A percentile compares a stretch with the other conserved stretches of the same genome.
Evolutionary conservation across 2,797 vertebrate genomes (phyloP).

Genomic region (Agapornis canus): DNA sequence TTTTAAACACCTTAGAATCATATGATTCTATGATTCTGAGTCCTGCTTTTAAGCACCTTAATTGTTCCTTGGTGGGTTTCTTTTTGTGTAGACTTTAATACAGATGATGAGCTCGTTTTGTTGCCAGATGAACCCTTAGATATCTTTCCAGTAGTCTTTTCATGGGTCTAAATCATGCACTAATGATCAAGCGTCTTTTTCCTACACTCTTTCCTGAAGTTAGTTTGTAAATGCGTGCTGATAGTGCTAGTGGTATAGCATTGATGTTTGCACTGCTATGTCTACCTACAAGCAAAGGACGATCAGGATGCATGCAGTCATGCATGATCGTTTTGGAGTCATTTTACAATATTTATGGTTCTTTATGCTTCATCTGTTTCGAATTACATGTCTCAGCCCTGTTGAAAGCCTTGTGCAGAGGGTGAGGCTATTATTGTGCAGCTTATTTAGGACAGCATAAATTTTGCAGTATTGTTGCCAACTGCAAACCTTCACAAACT

Average conservation of each 20-base stretch:
- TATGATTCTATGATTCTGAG: too few relatives aligned
- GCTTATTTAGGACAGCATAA: background rate
- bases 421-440: background rate
- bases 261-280: background rate
- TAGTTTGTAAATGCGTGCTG: background rate
- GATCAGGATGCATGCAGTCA: slow-evolving; percentile 10
- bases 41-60: background rate
- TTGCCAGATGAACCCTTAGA: background rate
- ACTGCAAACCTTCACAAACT: background rate
- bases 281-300: background rate
- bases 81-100: background rate
- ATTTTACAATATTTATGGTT: slow-evolving; percentile 27
- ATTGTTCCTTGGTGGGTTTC: background rate
- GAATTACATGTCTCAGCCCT: background rate
- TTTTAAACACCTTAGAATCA: background rate
- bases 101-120: background rate
- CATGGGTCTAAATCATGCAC: background rate
- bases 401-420: background rate
- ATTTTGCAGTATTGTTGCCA: background rate
- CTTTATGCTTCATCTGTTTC: slow-evolving; percentile 32
- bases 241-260: background rate
- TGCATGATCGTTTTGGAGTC: background rate
- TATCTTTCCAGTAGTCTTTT: background rate
- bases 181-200: background rate
- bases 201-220: background rate